phyloP scores from a whole-genome alignment of 2,797 vertebrate species.

The Falco berigora region DNA sequence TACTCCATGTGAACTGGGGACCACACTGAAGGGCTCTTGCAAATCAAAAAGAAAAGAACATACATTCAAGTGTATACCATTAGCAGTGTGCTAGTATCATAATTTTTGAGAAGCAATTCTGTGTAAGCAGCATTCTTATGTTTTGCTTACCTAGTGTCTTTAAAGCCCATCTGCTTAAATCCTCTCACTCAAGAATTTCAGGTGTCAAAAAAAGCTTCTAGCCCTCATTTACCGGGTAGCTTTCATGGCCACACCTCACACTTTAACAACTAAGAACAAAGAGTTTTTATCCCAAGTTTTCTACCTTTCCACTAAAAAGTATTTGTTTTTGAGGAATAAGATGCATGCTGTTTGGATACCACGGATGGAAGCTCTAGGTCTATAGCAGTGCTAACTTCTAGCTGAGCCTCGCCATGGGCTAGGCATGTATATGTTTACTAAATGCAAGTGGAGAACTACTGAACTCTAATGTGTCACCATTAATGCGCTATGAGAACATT shows the following conservation, averaged over 20 bases:
- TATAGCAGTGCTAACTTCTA: not conserved
- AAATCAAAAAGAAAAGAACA: not conserved
- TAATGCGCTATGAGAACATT: not conserved
- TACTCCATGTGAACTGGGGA: not conserved
- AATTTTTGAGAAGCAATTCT: not conserved
- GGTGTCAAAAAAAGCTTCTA: not conserved
- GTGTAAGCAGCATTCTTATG: not conserved
- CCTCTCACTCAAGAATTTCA: not conserved
- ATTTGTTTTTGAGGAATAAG: not conserved
- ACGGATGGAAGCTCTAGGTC: not conserved
- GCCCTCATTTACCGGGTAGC: not conserved
- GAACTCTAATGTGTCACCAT: not conserved
- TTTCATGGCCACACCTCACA: not conserved
- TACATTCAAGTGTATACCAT: accelerated
- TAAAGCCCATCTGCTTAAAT: not conserved
- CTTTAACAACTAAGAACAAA: not conserved
- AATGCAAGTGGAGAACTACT: not conserved
- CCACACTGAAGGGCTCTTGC: not conserved
- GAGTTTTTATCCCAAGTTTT: not conserved
- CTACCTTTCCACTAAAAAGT: not conserved
- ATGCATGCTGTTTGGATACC: not conserved
- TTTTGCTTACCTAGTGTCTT: not conserved
- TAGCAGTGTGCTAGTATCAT: not conserved
- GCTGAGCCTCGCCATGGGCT: not conserved
- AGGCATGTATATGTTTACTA: not conserved